Evolutionary conservation across 2,797 vertebrate species (phyloP), one percentile per base, ranked within the genome.

Genomic region (Amphiprion clarkii): DNA sequence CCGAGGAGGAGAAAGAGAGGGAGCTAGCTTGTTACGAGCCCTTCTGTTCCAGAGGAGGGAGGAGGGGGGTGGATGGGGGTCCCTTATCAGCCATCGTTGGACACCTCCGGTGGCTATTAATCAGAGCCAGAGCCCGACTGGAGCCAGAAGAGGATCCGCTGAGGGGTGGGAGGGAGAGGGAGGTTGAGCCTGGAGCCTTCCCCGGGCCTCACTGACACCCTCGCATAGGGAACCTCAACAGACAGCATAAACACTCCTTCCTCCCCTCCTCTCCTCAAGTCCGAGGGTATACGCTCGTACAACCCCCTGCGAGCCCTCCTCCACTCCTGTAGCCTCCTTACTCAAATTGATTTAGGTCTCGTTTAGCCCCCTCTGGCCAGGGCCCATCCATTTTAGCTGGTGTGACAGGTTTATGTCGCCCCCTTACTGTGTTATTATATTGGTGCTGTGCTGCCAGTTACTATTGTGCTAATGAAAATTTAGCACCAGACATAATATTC

Each of bases 31-130:
- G 90, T 93, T 92, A 92, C 76, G 55, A 92, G 90, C 74, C 54
- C 82, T 76, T 86, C 71, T 82, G 80, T 87, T 84, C 68, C 75
- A 80, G 69, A 64, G 65, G 69, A 76, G 69, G 79, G 85, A 61
- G 67, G 70, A 27, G 42, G 21, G 88, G 87, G 87, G 86, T 89
- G 89, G 92, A 90, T 84, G 33, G 57, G 51, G 71, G 74, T 87
- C 84, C 94, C 93, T 96, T 96, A 95, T 96, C 95, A 96, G 95
- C 94, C 95, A 94, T 96, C 93, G 92, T 88, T 93, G 95, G 96
- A 96, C 96, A 96, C 95, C 95, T 97, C 96, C 94, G 93, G 95
- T 95, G 96, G 96, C 95, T 95, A 95, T 97, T 96, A 96, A 97
- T 97, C 96, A 96, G 94, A 93, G 87, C 93, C 88, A 2, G 96